These are phyloP conservation scores for Dynastes tityus DNA, from an alignment of 2,888 invertebrate genomes.

Conservation along the genomic window DNA sequence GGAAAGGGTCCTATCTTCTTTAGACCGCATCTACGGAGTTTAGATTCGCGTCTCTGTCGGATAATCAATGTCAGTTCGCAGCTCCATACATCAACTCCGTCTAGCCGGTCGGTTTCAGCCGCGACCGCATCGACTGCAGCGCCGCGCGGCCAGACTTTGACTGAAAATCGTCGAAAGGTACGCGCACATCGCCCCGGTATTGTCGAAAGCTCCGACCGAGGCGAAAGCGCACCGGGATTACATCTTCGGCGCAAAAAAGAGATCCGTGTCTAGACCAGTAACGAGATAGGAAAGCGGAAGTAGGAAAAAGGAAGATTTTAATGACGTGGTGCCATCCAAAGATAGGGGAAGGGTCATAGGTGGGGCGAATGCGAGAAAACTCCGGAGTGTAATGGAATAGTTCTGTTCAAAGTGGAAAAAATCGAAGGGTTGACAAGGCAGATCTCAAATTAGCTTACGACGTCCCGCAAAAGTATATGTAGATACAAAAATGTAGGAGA, in stretches of 20 bases:
- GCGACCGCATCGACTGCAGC: slow-evolving; percentile 40
- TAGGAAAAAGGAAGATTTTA: slow-evolving; percentile 19
- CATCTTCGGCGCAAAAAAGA: slow-evolving; percentile 26
- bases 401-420: too few species aligned
- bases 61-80: slow-evolving; percentile 46
- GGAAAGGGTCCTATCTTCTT: background rate
- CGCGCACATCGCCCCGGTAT: slow-evolving; percentile 9
- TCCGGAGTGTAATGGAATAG: background rate
- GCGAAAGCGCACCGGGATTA: slow-evolving; percentile 33
- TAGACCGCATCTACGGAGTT: slow-evolving; percentile 8
- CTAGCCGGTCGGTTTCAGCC: slow-evolving; percentile 48
- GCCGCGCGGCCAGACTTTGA: slow-evolving; percentile 41
- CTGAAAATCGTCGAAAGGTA: slow-evolving; percentile 39
- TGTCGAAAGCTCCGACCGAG: slow-evolving; percentile 13
- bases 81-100: slow-evolving; percentile 54
- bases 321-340: slow-evolving; percentile 15
- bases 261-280: slow-evolving; percentile 42
- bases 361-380: background rate
- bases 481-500: too few species aligned
- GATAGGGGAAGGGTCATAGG: background rate
- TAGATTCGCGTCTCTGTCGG: slow-evolving; percentile 29
- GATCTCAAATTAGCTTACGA: too few species aligned
- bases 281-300: slow-evolving; percentile 41
- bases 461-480: too few species aligned
- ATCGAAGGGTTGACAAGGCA: too few species aligned